Conservation (phyloP, 2,113 vertebrate species). For the Nycticryphes semicollaris region DNA sequence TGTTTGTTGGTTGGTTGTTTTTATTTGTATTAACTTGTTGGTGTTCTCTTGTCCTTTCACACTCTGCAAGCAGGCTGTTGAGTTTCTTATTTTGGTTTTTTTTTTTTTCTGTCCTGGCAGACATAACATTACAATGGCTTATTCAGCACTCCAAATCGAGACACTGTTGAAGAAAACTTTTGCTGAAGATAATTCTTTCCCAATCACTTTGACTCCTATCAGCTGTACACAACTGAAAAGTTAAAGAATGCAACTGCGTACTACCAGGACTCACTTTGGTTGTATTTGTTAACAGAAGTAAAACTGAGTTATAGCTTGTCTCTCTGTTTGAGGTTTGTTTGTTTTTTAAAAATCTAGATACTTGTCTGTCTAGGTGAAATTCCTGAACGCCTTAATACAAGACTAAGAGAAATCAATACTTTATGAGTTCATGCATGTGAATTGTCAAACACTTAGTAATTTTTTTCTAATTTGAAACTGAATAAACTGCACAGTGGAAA, state of each 20-base stretch:
- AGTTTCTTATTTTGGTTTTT: background rate
- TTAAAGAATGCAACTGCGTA: conserved; percentile 16
- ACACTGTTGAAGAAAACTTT: conserved; percentile 65
- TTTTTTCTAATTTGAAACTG: conserved; percentile 49
- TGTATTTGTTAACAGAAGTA: conserved; percentile 42
- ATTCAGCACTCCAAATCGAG: conserved; percentile 88
- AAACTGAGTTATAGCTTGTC: conserved; percentile 41
- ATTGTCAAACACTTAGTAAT: conserved; percentile 29
- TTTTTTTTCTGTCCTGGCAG: conserved; percentile 50
- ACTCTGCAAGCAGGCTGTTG: background rate
- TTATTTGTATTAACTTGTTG: background rate
- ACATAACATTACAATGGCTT: conserved; percentile 85
- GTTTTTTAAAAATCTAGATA: background rate
- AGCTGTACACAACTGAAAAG: conserved; percentile 24
- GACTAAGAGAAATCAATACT: conserved; percentile 3
- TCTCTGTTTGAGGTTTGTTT: background rate
- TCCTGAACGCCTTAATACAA: conserved; percentile 40
- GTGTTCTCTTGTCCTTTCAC: background rate
- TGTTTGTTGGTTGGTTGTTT: background rate
- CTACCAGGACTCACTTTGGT: conserved; percentile 42
- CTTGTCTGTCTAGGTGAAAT: conserved; percentile 35
- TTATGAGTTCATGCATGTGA: conserved; percentile 59
- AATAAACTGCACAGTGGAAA: conserved; percentile 60
- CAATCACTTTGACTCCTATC: conserved; percentile 27
- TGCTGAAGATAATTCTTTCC: conserved; percentile 32